These are phyloP conservation scores for Dioctria rufipes DNA, from an alignment of 2,888 invertebrate species.

Conservation along the genomic window DNA sequence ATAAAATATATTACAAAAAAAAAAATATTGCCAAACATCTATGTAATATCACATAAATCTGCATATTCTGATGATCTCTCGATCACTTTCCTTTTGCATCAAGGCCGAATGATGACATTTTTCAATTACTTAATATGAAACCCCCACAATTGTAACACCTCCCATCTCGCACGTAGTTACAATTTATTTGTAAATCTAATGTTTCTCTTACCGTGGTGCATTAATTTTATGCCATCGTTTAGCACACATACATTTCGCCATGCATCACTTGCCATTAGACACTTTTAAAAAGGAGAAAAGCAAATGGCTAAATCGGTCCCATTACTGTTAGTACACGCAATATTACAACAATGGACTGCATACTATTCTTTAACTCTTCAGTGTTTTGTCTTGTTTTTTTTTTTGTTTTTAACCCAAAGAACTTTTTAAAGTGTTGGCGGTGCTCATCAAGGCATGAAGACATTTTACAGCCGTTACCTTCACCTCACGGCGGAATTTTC, in stretches of 20 bases:
- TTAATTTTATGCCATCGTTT: conserved; percentile 30
- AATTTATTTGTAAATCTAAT: not conserved
- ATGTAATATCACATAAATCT: too few species aligned
- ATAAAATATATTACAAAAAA: too few species aligned
- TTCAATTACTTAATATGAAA: too few species aligned
- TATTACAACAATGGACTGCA: not conserved
- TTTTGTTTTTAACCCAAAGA: conserved; percentile 4
- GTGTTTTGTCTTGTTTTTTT: conserved; percentile 14
- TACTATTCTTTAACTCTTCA: not conserved
- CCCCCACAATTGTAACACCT: too few species aligned
- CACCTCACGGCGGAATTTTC: conserved; percentile 47
- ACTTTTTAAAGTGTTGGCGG: conserved; percentile 45
- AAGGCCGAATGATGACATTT: too few species aligned
- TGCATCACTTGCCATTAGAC: conserved; percentile 13
- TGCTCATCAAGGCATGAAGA: conserved; percentile 47
- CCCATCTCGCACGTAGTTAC: too few species aligned
- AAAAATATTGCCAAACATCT: too few species aligned
- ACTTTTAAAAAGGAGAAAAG: conserved; percentile 3
- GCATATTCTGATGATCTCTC: too few species aligned
- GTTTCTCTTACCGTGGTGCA: not conserved
- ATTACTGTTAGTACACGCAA: not conserved
- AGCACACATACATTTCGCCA: conserved; percentile 16
- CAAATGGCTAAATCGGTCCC: not conserved
- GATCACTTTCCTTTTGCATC: too few species aligned
- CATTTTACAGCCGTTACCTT: conserved; percentile 49